These are phyloP conservation scores for Mechanitis messenoides DNA, from an alignment of 2,888 invertebrate species.

Conservation along the genomic window DNA sequence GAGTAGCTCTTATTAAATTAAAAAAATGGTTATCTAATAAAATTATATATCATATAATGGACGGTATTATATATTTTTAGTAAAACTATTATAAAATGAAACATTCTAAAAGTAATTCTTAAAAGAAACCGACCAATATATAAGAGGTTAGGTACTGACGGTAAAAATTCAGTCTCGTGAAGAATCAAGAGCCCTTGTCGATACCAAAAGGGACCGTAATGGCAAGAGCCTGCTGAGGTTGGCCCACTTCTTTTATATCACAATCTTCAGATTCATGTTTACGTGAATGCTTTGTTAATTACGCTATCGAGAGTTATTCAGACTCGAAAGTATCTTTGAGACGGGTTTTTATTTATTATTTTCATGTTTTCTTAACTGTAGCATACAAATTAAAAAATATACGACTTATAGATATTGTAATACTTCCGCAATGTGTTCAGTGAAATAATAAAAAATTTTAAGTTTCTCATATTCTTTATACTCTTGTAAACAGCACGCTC, in stretches of 20 bases:
- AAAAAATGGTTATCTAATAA: no score
- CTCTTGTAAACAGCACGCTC: no score
- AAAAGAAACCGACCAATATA: slow-evolving; percentile 11
- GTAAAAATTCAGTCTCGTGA: slow-evolving; percentile 57
- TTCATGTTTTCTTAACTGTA: not conserved
- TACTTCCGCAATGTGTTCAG: no score
- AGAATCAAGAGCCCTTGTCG: slow-evolving; percentile 52
- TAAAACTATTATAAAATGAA: no score
- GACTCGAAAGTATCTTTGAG: not conserved
- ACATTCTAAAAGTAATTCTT: not conserved
- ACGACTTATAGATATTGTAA: no score
- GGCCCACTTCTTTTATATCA: slow-evolving; percentile 17
- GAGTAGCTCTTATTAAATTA: no score
- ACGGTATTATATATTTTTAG: no score
- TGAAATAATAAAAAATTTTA: no score
- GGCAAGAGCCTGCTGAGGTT: slow-evolving; percentile 29
- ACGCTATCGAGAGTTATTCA: slow-evolving; percentile 6
- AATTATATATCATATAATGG: no score
- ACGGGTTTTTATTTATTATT: not conserved
- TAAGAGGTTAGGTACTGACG: slow-evolving; percentile 47
- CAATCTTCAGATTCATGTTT: slow-evolving; percentile 19
- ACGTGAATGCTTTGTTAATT: slow-evolving; percentile 13
- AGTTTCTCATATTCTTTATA: no score
- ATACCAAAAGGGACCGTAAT: slow-evolving; percentile 52
- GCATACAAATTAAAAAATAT: no score